Percentiles rank a stretch among this genome's conserved stretches.
phyloP scores from a whole-genome alignment of 2,113 vertebrate genomes.

The Corythornis vintsioides region DNA sequence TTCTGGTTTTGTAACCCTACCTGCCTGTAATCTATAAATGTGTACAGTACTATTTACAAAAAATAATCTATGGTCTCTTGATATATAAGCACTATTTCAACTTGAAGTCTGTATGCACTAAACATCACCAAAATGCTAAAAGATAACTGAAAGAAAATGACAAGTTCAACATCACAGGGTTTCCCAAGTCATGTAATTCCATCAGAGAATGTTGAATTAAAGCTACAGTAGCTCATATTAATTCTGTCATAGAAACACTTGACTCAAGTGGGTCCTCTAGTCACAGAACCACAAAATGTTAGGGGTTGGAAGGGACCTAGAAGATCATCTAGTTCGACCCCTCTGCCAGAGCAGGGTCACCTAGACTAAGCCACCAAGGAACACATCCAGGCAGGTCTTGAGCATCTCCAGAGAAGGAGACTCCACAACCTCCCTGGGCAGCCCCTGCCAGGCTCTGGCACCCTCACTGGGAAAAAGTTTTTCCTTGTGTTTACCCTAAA shows the following conservation, averaged over 20 bases:
- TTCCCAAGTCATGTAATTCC: not conserved
- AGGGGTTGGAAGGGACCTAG: no score
- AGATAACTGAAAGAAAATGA: not conserved
- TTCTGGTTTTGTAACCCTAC: not conserved
- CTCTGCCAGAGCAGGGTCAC: no score
- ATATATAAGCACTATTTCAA: not conserved
- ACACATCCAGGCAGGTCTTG: no score
- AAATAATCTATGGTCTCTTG: not conserved
- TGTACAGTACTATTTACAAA: not conserved
- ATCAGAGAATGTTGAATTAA: not conserved
- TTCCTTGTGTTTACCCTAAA: no score
- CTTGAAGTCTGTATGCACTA: not conserved
- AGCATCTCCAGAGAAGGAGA: no score
- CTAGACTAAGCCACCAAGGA: no score
- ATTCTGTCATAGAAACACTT: not conserved
- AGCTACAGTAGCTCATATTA: not conserved
- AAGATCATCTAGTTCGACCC: no score
- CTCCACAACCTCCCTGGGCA: no score
- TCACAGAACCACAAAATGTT: not conserved
- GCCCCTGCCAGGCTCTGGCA: no score
- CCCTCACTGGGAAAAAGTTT: no score
- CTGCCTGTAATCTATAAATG: not conserved
- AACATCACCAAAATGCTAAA: not conserved
- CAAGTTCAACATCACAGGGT: not conserved
- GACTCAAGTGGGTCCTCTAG: not conserved